phyloP scores from a whole-genome alignment of 2,113 vertebrate species.

The Platysternon megacephalum region DNA sequence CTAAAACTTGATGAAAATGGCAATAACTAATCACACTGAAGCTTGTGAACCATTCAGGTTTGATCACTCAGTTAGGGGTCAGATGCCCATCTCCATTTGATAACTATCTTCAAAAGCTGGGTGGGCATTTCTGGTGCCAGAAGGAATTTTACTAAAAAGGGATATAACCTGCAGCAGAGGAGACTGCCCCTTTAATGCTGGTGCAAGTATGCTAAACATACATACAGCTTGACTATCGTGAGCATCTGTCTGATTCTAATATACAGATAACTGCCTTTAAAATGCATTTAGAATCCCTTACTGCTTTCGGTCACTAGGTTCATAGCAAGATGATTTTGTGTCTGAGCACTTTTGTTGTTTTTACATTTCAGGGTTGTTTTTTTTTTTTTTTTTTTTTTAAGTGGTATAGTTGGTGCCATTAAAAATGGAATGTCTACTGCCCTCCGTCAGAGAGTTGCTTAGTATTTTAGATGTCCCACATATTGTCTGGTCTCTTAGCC shows the following conservation, averaged over 20 bases:
- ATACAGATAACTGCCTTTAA: background rate
- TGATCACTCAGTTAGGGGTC: background rate
- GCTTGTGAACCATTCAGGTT: background rate
- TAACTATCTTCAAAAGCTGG: background rate
- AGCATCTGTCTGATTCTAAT: background rate
- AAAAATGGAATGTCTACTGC: background rate
- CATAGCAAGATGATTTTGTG: background rate
- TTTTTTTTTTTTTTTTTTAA: background rate
- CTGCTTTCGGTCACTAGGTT: background rate
- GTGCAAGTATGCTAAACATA: background rate
- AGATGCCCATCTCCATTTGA: background rate
- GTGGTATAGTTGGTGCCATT: background rate
- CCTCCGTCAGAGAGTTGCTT: background rate
- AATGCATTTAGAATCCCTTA: background rate
- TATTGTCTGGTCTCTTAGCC: background rate
- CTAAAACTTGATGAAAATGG: background rate
- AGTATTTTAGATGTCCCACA: background rate
- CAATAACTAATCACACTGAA: background rate
- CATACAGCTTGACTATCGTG: background rate
- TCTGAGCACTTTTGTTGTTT: background rate
- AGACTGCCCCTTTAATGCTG: background rate
- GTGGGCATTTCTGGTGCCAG: constrained; percentile 18
- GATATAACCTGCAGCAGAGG: background rate
- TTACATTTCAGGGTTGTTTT: background rate
- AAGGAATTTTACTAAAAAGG: background rate